phyloP scores from a whole-genome alignment of 1,140 invertebrate species.

The Zaprionus lachaisei region DNA sequence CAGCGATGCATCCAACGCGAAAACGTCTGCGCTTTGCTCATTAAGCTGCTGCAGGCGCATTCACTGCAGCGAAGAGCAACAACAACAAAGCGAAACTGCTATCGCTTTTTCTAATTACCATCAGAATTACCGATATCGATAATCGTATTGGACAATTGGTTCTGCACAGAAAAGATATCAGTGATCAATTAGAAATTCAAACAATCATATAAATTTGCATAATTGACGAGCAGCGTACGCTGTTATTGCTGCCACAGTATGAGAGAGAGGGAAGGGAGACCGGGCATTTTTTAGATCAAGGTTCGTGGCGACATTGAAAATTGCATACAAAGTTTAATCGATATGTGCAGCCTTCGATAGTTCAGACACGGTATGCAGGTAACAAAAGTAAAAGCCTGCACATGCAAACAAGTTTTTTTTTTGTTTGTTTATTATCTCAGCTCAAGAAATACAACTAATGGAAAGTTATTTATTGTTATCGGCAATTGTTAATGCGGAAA shows the following conservation, averaged over 20 bases:
- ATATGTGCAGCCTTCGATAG: slow-evolving; percentile 67
- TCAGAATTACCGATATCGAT: slow-evolving; percentile 23
- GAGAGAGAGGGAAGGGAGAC: neutral
- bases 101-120: slow-evolving; percentile 13
- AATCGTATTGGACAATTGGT: neutral
- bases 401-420: slow-evolving; percentile 11
- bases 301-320: slow-evolving; percentile 75
- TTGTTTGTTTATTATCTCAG: slow-evolving; percentile 28
- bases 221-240: slow-evolving; percentile 52
- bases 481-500: slow-evolving; percentile 56
- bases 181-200: slow-evolving; percentile 37
- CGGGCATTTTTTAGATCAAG: slow-evolving; percentile 70
- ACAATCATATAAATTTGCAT: slow-evolving; percentile 62
- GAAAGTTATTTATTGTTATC: slow-evolving; percentile 10
- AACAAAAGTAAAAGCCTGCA: slow-evolving; percentile 32
- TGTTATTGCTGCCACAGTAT: slow-evolving; percentile 3
- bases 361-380: neutral
- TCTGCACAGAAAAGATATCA: slow-evolving; percentile 21
- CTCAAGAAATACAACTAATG: slow-evolving; percentile 2
- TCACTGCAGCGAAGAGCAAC: neutral
- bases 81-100: slow-evolving; percentile 13
- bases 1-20: slow-evolving; percentile 17
- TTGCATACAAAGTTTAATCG: slow-evolving; percentile 79
- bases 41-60: neutral
- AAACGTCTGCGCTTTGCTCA: neutral